Conservation (phyloP, 2,888 invertebrate species). For the Eupithecia dodoneata region DNA sequence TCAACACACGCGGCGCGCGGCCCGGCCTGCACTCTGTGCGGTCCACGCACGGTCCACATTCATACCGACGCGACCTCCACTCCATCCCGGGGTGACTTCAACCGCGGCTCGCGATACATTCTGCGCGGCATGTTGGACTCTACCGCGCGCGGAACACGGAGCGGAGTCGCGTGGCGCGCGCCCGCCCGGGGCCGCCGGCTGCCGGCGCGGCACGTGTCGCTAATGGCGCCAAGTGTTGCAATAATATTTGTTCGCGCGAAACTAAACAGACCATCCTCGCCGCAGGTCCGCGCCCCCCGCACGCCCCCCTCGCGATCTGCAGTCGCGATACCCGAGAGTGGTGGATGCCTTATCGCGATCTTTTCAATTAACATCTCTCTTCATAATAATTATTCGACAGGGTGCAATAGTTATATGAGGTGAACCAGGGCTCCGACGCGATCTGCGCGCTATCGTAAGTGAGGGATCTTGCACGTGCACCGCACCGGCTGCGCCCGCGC, state of each 20-base stretch:
- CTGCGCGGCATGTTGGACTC: background rate
- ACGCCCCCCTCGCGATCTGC: background rate
- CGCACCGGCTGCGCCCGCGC: background rate
- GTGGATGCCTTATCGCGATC: conserved; percentile 37
- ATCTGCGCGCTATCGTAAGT: background rate
- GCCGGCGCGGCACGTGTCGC: conserved; percentile 18
- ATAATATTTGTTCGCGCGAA: conserved; percentile 50
- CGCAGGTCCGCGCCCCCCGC: background rate
- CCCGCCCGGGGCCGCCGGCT: no score
- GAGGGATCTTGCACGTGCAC: background rate
- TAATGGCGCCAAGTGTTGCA: conserved; percentile 50
- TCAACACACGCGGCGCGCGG: conserved; percentile 15
- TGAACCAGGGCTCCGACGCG: background rate
- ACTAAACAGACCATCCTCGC: background rate
- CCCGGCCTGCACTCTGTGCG: background rate
- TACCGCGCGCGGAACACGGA: background rate
- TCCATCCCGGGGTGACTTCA: background rate
- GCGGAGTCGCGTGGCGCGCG: background rate
- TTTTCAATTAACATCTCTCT: conserved; percentile 49
- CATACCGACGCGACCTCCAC: background rate
- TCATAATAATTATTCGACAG: no score
- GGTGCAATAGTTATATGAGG: background rate
- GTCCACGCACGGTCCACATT: background rate
- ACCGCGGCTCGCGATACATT: background rate
- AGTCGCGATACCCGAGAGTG: conserved; percentile 1